A percentile compares a stretch with the other conserved stretches of the same genome.
Evolutionary conservation across 2,888 invertebrate species (phyloP).

Genomic region (Agonopterix alstromeriana): DNA sequence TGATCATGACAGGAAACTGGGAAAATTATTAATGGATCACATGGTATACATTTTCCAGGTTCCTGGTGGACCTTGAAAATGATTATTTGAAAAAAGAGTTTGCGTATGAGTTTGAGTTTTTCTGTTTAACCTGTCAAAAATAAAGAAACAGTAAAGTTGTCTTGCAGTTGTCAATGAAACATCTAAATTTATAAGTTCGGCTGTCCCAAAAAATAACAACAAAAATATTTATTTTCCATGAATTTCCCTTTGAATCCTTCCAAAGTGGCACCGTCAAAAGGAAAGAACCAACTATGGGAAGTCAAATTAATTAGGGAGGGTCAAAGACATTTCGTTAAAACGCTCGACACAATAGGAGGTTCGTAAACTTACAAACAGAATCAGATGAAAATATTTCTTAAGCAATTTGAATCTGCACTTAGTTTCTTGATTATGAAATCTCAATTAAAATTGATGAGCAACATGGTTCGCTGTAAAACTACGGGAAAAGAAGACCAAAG

Average conservation of each 20-base stretch:
- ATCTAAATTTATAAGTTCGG: constrained; percentile 11
- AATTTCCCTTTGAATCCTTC: constrained; percentile 4
- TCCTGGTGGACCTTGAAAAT: no score
- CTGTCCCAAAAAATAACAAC: neutral
- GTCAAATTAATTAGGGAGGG: constrained; percentile 47
- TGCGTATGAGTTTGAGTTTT: no score
- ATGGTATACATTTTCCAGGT: no score
- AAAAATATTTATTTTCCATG: neutral
- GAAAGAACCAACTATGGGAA: constrained; percentile 58
- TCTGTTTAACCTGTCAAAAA: no score
- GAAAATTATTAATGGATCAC: no score
- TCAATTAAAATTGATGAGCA: constrained; percentile 1
- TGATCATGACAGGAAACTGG: no score
- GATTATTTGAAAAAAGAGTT: no score
- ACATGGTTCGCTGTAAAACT: constrained; percentile 1
- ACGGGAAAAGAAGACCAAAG: constrained; percentile 1
- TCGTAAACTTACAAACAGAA: constrained; percentile 9
- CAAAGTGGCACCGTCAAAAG: constrained; percentile 49
- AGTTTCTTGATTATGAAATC: neutral
- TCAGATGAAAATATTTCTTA: no score
- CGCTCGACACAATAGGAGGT: constrained; percentile 57
- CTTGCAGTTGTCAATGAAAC: neutral
- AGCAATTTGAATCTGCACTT: no score
- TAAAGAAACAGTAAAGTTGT: neutral
- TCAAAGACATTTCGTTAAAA: constrained; percentile 53